Evolutionary conservation across 2,113 vertebrate species (phyloP), one percentile per base, ranked within the genome.

Genomic region (Oreochromis tanganicae): DNA sequence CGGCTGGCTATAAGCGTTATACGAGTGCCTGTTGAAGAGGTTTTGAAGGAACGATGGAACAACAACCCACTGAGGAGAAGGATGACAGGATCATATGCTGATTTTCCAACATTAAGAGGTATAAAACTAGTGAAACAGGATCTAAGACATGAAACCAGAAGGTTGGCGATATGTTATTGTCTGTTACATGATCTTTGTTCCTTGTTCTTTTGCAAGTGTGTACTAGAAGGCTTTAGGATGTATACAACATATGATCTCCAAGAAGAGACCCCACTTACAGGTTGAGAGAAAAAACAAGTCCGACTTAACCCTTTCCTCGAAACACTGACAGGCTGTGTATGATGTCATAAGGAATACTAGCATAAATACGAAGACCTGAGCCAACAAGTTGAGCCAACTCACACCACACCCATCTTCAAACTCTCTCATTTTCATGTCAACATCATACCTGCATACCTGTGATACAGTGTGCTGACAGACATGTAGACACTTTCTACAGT

Each of bases 11-110:
- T 92, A 87, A 88, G 81, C 9, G 2, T 89, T 92, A 92, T 90
- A 88, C n/a, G 73, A 91, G 90, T 5, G 81, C 46, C 87, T 94
- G 93, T 84, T 81, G 73, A 86, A 89, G 81, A 85, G 83, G 88
- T 93, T 92, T 66, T 88, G 80, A 85, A 85, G 81, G 24, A 89
- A 90, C 80, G 88, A 87, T 87, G 85, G 84, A 90, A 92, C 86
- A 91, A 89, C 85, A 90, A 57, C 59, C 87, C 78, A 75, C 73
- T 54, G 81, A 85, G 78, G 81, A 80, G 80, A 75, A 48, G 41
- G 54, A 68, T 56, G 66, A 56, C 57, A 6, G n/a, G 34, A 57
- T 84, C 43, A 55, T 16, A 9, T 75, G 24, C 80, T 21, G 56
- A 16, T 32, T 71, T 66, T 59, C 36, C 75, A 48, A 75, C 24